phyloP scores from a whole-genome alignment of 2,797 vertebrate species.

The Labeo calbasu region DNA sequence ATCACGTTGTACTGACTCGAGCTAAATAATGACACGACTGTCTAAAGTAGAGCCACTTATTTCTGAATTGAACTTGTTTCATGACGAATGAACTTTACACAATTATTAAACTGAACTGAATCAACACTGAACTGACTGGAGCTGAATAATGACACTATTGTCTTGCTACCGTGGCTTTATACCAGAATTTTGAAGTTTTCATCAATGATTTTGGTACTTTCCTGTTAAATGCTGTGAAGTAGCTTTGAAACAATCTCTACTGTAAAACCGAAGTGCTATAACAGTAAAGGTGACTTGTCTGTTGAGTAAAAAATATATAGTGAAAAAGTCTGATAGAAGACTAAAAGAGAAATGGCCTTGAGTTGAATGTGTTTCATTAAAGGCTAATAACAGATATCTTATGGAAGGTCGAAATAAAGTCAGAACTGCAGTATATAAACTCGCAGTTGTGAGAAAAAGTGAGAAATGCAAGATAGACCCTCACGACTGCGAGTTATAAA shows the following conservation, averaged over 20 bases:
- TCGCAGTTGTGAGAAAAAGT: no score
- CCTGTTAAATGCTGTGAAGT: not conserved
- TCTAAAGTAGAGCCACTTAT: not conserved
- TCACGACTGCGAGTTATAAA: no score
- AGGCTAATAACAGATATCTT: not conserved
- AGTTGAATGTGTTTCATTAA: conserved; percentile 9
- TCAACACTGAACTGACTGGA: not conserved
- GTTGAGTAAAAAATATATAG: not conserved
- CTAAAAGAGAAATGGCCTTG: conserved; percentile 37
- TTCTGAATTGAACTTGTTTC: not conserved
- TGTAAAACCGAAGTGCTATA: no score
- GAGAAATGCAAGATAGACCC: no score
- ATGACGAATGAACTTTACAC: not conserved
- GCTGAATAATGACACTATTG: not conserved
- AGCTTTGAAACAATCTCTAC: no score
- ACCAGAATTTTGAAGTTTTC: not conserved
- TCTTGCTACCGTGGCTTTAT: not conserved
- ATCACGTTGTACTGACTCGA: not conserved
- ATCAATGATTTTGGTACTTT: not conserved
- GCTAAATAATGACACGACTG: not conserved
- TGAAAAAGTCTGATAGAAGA: no score
- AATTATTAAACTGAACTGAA: not conserved
- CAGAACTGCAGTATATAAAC: no score
- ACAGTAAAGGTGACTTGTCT: not conserved
- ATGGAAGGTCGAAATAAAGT: no score